phyloP scores from a whole-genome alignment of 2,113 vertebrate genomes.

The Fregetta grallaria region DNA sequence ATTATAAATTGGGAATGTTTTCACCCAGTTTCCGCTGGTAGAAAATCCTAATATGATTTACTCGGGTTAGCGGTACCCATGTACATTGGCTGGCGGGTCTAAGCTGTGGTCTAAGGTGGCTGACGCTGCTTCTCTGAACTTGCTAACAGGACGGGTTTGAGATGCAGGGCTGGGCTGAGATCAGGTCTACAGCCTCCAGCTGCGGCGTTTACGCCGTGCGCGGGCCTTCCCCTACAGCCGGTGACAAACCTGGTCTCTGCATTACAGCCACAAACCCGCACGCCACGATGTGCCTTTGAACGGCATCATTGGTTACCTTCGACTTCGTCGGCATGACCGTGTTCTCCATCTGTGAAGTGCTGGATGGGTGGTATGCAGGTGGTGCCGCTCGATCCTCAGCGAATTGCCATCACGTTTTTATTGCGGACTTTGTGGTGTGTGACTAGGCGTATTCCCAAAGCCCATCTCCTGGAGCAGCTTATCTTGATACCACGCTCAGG shows the following conservation, averaged over 20 bases:
- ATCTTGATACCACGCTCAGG: neutral
- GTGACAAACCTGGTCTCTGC: neutral
- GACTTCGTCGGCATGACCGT: fast-evolving
- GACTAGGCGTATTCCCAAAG: neutral
- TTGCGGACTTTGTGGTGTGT: neutral
- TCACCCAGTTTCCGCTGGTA: neutral
- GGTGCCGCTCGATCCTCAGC: neutral
- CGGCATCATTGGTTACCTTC: neutral
- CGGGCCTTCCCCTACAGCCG: fast-evolving
- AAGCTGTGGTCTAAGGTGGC: neutral
- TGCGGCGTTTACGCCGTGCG: fast-evolving
- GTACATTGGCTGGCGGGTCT: neutral
- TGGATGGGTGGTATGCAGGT: neutral
- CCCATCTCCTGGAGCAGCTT: neutral
- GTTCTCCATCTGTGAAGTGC: neutral
- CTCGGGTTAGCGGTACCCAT: fast-evolving
- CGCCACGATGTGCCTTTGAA: neutral
- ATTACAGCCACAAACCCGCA: too few relatives aligned
- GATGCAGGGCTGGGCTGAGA: neutral
- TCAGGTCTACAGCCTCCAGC: neutral
- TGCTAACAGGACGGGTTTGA: neutral
- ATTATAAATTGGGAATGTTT: neutral
- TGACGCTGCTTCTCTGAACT: neutral
- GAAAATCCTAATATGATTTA: neutral
- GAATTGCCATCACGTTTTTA: fast-evolving